phyloP scores from a whole-genome alignment of 2,888 invertebrate genomes.

The Leptopterna dolabrata region DNA sequence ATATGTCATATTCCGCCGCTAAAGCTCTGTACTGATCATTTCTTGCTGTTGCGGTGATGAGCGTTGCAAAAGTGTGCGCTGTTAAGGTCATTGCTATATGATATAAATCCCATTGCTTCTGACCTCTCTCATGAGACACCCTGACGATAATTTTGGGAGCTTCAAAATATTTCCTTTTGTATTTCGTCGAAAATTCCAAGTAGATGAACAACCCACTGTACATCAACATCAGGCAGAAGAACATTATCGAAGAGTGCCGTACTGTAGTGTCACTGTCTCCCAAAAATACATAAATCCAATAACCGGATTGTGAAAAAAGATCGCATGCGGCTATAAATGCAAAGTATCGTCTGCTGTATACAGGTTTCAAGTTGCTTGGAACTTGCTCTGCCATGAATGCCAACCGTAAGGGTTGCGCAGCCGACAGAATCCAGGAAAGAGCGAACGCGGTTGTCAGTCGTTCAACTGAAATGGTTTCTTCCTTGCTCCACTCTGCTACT shows the following conservation, averaged over 20 bases:
- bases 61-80: neutral
- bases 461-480: neutral
- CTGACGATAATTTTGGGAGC: neutral
- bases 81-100: slow-evolving; percentile 15
- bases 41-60: neutral
- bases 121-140: neutral
- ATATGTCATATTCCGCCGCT: neutral
- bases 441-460: neutral
- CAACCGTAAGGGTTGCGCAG: slow-evolving; percentile 6
- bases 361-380: neutral
- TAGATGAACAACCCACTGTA: neutral
- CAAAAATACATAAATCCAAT: neutral
- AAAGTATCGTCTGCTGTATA: neutral
- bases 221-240: neutral
- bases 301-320: neutral
- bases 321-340: neutral
- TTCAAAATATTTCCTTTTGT: neutral
- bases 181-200: neutral
- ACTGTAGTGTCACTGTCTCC: neutral
- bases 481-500: neutral
- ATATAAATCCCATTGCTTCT: neutral
- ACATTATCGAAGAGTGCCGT: neutral
- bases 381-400: slow-evolving; percentile 4
- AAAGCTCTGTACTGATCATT: neutral
- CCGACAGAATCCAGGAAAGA: neutral